A percentile compares a stretch with the other conserved stretches of the same genome.
These are phyloP conservation scores for Pica pica DNA, from an alignment of 2,113 vertebrate genomes.

Conservation along the genomic window DNA sequence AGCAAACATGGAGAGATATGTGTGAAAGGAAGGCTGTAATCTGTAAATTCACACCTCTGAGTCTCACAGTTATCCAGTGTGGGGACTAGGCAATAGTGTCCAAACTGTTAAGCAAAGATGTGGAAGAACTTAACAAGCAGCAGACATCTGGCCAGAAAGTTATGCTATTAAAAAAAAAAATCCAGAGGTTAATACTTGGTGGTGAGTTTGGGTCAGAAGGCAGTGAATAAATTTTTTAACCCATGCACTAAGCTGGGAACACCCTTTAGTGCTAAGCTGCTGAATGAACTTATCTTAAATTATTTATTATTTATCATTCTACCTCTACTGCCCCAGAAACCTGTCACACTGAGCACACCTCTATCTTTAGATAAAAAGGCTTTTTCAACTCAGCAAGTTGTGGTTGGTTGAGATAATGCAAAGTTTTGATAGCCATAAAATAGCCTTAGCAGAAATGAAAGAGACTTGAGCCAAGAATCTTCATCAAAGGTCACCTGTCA, in stretches of 20 bases:
- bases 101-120: neutral
- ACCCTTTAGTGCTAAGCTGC: neutral
- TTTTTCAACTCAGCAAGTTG: constrained; percentile 34
- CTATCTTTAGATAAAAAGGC: constrained; percentile 32
- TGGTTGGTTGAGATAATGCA: neutral
- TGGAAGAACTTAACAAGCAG: neutral
- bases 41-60: neutral
- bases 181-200: neutral
- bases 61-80: neutral
- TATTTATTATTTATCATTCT: neutral
- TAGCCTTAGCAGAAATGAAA: neutral
- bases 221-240: neutral
- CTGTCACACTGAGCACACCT: neutral
- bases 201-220: neutral
- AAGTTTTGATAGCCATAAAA: neutral
- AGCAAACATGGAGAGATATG: neutral
- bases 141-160: neutral
- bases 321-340: neutral
- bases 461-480: neutral
- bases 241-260: neutral
- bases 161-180: neutral
- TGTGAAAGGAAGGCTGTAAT: neutral
- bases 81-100: neutral
- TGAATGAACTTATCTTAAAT: neutral
- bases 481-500: neutral